phyloP scores from a whole-genome alignment of 37 sponge, comb jelly and placozoan genomes.

The Hexactinellida sp. region DNA sequence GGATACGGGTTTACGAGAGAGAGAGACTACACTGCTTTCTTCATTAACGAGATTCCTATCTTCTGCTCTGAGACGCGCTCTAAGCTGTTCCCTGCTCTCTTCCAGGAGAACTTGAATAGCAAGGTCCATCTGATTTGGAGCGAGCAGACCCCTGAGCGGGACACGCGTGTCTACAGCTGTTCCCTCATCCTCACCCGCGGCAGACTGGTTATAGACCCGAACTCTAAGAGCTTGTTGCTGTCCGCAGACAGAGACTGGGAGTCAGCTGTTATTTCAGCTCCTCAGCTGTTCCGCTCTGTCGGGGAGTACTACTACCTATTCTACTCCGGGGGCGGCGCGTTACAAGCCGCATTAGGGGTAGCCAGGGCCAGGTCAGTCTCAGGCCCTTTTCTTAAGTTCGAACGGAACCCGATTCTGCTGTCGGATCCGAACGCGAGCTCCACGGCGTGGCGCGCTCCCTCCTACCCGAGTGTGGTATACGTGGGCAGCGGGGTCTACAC shows the following conservation, averaged over 20 bases:
- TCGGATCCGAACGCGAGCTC: neutral
- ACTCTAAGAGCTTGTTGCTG: neutral
- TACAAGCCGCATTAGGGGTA: neutral
- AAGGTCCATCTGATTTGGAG: neutral
- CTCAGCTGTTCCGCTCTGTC: neutral
- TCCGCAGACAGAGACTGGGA: neutral
- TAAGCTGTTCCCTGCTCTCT: neutral
- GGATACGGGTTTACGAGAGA: neutral
- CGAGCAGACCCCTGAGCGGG: neutral
- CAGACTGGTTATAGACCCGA: neutral
- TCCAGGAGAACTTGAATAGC: neutral
- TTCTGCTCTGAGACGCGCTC: neutral
- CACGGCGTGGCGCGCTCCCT: neutral
- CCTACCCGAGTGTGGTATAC: neutral
- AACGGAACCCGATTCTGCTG: neutral
- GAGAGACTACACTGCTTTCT: neutral
- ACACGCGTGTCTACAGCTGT: neutral
- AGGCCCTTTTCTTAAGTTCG: neutral
- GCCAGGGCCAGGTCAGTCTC: neutral
- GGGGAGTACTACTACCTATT: neutral
- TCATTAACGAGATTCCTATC: neutral
- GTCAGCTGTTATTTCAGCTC: neutral
- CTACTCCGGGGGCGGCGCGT: neutral
- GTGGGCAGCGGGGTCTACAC: neutral
- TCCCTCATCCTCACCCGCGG: neutral